Percentiles rank a stretch among this genome's conserved stretches.
Conservation (phyloP, 2,797 vertebrate species). For the Euthynnus affinis region DNA sequence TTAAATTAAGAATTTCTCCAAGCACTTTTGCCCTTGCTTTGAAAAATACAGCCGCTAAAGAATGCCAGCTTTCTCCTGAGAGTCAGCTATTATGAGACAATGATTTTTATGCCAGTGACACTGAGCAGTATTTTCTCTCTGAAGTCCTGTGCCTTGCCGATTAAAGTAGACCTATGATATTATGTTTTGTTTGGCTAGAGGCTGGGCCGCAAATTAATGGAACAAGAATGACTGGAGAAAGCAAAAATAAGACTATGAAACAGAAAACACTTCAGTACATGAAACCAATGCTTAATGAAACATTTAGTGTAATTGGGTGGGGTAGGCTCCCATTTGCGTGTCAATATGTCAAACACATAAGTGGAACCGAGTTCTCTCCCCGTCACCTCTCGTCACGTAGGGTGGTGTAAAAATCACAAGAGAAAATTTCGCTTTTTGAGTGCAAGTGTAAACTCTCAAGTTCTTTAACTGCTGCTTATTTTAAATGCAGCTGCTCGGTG, state of each 20-base stretch:
- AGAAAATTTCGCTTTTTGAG: neutral
- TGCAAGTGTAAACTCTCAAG: conserved; percentile 2
- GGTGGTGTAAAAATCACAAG: conserved; percentile 11
- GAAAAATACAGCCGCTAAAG: conserved; percentile 24
- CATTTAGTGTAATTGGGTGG: neutral
- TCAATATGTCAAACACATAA: neutral
- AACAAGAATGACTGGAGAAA: neutral
- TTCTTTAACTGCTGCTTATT: too few relatives aligned
- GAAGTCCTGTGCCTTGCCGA: conserved; percentile 3
- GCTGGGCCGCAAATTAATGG: conserved; percentile 27
- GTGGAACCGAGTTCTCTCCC: neutral
- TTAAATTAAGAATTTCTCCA: conserved; percentile 28
- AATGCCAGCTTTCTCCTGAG: conserved; percentile 31
- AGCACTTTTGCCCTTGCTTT: conserved; percentile 32
- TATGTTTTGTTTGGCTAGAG: conserved; percentile 28
- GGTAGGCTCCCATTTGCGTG: neutral
- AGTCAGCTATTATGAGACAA: conserved; percentile 31
- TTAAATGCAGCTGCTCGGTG: too few relatives aligned
- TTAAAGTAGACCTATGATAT: conserved; percentile 36
- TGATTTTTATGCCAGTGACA: conserved; percentile 40
- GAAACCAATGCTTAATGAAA: neutral
- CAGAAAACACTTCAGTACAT: neutral
- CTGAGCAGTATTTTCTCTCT: conserved; percentile 23
- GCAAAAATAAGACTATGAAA: conserved; percentile 3
- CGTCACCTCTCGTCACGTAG: neutral